Evolutionary conservation across 2,113 vertebrate genomes (phyloP), one percentile per base, ranked within the genome.

Genomic region (Dipodomys merriami): DNA sequence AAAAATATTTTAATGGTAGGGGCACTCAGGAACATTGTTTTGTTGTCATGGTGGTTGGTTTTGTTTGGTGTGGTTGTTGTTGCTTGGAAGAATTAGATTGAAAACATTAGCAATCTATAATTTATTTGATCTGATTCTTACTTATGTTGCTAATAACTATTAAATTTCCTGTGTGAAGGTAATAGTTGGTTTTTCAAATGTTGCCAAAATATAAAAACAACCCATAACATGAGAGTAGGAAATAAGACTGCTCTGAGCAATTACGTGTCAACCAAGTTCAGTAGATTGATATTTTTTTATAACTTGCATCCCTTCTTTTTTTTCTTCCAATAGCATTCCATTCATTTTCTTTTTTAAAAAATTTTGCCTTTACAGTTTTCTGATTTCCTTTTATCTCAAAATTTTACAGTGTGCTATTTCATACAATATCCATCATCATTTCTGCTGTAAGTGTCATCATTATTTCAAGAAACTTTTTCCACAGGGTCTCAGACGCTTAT

Each of bases 21-120:
- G 62, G 3, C 5, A 74, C 1, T 6, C 39, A 16, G 80, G 4
- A 89, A 62, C 39, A 39, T 39, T 39, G 39, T 39, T 39, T 39
- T 39, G 39, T 39, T 39, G 39, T 39, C 39, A 5, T 39, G 39
- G 39, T 39, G 39, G 39, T 39, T 39, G 39, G 39, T 39, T 39
- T 39, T 39, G 39, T 39, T 39, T 39, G 39, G 39, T 39, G 39
- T 39, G 39, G 39, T 39, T 39, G 39, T 39, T 39, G 62, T n/a
- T 87, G 67, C 72, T 90, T 69, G 91, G 53, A 94, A 91, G 57
- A 95, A 64, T 65, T 86, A 84, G 90, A 86, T 7, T 30, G 19
- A 91, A 86, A 80, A 81, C 30, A 88, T 84, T 35, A 71, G 49
- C 67, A 93, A 57, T 72, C 60, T 71, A 29, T 22, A 60, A 68